These are phyloP conservation scores for Neodon shergylaensis DNA, from an alignment of 2,113 vertebrate genomes.

Conservation along the genomic window DNA sequence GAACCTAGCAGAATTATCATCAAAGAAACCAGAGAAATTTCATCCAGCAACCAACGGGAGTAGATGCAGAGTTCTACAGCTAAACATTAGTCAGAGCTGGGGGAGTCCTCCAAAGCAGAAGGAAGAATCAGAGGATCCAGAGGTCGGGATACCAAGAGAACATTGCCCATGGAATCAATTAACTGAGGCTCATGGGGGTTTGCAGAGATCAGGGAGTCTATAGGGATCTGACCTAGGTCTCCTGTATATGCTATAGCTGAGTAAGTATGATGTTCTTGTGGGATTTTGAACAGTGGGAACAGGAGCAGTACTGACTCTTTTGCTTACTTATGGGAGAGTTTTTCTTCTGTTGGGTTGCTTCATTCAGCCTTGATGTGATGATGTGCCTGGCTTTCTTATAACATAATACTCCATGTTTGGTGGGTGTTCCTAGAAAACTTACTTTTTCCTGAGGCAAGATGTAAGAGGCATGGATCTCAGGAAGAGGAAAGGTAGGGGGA, in stretches of 20 bases:
- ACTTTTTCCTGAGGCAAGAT: not conserved
- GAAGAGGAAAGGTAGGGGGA: not conserved
- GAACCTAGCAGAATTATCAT: not conserved
- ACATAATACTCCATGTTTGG: not conserved
- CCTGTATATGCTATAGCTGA: not conserved
- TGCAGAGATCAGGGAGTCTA: not conserved
- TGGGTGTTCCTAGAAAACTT: not conserved
- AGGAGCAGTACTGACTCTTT: not conserved
- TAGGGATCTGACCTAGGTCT: not conserved
- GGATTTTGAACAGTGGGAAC: not conserved
- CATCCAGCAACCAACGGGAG: not conserved
- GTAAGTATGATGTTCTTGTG: not conserved
- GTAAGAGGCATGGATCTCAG: rapidly evolving
- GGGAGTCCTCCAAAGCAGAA: not conserved
- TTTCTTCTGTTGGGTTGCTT: not conserved
- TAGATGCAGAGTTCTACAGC: not conserved
- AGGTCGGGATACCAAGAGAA: not conserved
- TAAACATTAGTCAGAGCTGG: not conserved
- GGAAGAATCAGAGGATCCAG: not conserved
- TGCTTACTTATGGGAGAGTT: not conserved
- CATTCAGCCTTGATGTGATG: not conserved
- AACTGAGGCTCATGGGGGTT: not conserved
- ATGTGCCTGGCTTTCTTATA: not conserved
- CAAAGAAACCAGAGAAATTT: not conserved
- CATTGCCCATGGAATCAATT: not conserved